phyloP scores from a whole-genome alignment of 2,113 vertebrate genomes.

The Crocuta crocuta region DNA sequence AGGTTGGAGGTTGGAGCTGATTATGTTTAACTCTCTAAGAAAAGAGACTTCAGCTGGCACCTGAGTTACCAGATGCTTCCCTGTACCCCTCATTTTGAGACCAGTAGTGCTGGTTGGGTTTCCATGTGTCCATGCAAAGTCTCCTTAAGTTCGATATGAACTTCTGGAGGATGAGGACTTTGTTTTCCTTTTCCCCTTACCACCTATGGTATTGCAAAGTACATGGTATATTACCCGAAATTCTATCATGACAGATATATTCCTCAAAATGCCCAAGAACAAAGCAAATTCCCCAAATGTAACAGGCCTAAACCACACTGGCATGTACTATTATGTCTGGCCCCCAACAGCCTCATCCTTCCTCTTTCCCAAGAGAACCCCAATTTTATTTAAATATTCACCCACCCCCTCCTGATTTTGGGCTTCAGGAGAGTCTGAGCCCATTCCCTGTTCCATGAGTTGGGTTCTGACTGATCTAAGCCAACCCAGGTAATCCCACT shows the following conservation, averaged over 20 bases:
- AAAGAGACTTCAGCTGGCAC: not conserved
- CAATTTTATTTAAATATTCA: not conserved
- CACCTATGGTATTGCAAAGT: not conserved
- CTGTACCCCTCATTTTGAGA: not conserved
- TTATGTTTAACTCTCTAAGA: not conserved
- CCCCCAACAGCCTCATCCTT: not conserved
- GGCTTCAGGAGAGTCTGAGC: not conserved
- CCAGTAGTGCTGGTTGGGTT: too few relatives aligned
- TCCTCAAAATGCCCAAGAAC: not conserved
- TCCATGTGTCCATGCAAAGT: not conserved
- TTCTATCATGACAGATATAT: not conserved
- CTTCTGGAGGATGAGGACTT: not conserved
- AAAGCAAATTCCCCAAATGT: not conserved
- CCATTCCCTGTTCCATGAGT: not conserved
- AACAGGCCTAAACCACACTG: accelerated
- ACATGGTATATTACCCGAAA: not conserved
- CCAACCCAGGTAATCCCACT: not conserved
- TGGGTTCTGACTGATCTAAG: not conserved
- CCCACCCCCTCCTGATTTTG: not conserved
- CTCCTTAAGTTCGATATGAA: not conserved
- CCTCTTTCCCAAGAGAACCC: not conserved
- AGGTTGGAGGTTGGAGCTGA: not conserved
- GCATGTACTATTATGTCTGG: not conserved
- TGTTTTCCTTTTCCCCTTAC: not conserved
- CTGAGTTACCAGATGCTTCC: not conserved